These are phyloP conservation scores for Ceratina calcarata DNA, from an alignment of 1,140 invertebrate genomes.

Conservation along the genomic window DNA sequence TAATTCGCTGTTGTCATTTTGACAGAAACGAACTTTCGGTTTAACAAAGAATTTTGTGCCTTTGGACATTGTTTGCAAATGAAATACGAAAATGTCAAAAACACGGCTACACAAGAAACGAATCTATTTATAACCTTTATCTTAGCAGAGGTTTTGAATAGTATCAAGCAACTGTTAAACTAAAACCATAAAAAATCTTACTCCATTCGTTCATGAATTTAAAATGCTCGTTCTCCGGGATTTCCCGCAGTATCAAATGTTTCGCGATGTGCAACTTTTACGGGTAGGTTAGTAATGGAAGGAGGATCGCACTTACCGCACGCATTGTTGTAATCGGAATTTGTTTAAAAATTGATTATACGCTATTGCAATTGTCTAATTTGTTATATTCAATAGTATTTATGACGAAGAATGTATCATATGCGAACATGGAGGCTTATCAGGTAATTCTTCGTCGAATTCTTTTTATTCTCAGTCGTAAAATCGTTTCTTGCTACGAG, in stretches of 20 bases:
- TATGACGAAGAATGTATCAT: slow-evolving; percentile 43
- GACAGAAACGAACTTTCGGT: slow-evolving; percentile 68
- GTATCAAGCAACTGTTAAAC: neutral
- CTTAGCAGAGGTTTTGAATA: neutral
- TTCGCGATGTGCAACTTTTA: neutral
- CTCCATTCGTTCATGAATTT: too few relatives aligned
- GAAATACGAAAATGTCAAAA: neutral
- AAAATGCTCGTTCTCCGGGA: neutral
- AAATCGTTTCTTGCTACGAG: neutral
- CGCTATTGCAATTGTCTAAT: neutral
- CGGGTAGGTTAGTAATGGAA: slow-evolving; percentile 5
- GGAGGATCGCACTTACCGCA: neutral
- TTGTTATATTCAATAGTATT: slow-evolving; percentile 13
- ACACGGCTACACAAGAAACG: too few relatives aligned
- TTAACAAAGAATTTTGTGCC: slow-evolving; percentile 15
- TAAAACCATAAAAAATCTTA: neutral
- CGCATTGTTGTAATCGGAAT: neutral
- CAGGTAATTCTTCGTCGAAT: slow-evolving; percentile 36
- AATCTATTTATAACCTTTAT: slow-evolving; percentile 17
- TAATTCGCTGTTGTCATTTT: slow-evolving; percentile 28
- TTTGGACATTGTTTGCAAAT: slow-evolving; percentile 19
- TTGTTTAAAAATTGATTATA: slow-evolving; percentile 8
- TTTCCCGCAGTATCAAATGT: neutral
- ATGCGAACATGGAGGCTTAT: slow-evolving; percentile 46
- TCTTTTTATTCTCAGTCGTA: neutral